Conservation (phyloP, 2,888 invertebrate genomes). For the Drosophila greeni region DNA sequence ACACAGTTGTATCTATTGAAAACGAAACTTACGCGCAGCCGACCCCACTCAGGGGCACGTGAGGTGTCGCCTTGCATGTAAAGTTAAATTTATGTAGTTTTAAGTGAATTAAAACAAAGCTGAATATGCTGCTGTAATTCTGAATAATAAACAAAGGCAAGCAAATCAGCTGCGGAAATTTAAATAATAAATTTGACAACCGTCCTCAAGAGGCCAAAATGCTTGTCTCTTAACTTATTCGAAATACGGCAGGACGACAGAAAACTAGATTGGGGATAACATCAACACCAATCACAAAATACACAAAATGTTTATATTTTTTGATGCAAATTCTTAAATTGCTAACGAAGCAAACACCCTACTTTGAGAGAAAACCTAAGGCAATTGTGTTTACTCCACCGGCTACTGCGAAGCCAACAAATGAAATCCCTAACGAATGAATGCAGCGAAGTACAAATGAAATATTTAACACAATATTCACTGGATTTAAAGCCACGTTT, state of each 20-base stretch:
- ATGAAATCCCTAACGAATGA: neutral
- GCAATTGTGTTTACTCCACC: neutral
- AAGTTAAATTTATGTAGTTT: constrained; percentile 72
- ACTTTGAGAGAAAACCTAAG: constrained; percentile 1
- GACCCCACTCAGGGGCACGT: constrained; percentile 49
- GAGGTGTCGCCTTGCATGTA: constrained; percentile 63
- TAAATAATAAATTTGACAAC: constrained; percentile 67
- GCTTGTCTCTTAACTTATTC: constrained; percentile 59
- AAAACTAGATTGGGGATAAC: constrained; percentile 30
- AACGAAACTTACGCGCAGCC: constrained; percentile 24
- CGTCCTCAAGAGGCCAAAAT: constrained; percentile 43
- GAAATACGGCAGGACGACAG: constrained; percentile 47
- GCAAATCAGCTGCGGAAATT: constrained; percentile 59
- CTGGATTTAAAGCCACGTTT: neutral
- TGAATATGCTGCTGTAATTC: constrained; percentile 47
- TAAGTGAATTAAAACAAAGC: constrained; percentile 72
- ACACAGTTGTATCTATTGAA: constrained; percentile 37
- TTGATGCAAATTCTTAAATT: constrained; percentile 57
- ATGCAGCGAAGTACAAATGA: neutral
- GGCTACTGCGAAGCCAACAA: neutral
- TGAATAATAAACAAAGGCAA: constrained; percentile 60
- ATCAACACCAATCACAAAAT: constrained; percentile 33
- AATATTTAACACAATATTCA: constrained; percentile 7
- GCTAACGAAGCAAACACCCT: constrained; percentile 67
- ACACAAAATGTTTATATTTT: constrained; percentile 61